Evolutionary conservation across 2,113 vertebrate genomes (phyloP).

Genomic region (Geococcyx californianus): DNA sequence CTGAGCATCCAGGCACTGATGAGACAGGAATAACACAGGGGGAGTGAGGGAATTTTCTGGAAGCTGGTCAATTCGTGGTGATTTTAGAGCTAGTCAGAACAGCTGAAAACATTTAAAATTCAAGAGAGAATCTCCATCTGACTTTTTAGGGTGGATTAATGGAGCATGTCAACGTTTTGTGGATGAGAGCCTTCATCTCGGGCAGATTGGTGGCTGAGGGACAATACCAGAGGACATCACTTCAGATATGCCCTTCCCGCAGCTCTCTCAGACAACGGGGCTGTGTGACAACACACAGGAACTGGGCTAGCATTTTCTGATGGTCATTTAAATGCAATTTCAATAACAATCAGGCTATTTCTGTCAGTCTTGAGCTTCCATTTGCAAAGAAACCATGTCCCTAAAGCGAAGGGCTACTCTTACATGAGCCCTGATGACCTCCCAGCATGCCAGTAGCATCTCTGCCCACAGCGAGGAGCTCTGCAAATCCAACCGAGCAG

Average conservation of each 20-base stretch:
- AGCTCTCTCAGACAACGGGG: neutral
- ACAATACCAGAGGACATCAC: neutral
- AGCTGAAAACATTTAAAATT: neutral
- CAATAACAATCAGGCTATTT: neutral
- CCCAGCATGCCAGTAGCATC: neutral
- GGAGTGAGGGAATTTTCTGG: neutral
- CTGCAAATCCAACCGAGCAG: neutral
- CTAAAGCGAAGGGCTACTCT: neutral
- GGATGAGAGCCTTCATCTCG: slow-evolving; percentile 12
- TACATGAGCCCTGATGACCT: neutral
- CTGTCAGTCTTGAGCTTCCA: neutral
- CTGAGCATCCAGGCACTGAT: neutral
- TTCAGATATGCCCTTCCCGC: neutral
- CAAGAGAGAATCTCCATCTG: slow-evolving; percentile 17
- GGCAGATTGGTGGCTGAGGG: neutral
- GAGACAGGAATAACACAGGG: fast-evolving
- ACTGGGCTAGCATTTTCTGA: neutral
- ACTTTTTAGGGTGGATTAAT: slow-evolving; percentile 40
- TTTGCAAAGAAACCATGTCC: neutral
- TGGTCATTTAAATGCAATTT: neutral
- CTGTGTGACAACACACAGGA: fast-evolving
- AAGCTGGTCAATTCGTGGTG: neutral
- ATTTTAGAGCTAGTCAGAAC: neutral
- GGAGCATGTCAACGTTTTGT: slow-evolving; percentile 23
- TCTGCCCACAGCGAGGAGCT: neutral